Conservation (phyloP, 2,797 vertebrate genomes). For the Garrulus glandarius region DNA sequence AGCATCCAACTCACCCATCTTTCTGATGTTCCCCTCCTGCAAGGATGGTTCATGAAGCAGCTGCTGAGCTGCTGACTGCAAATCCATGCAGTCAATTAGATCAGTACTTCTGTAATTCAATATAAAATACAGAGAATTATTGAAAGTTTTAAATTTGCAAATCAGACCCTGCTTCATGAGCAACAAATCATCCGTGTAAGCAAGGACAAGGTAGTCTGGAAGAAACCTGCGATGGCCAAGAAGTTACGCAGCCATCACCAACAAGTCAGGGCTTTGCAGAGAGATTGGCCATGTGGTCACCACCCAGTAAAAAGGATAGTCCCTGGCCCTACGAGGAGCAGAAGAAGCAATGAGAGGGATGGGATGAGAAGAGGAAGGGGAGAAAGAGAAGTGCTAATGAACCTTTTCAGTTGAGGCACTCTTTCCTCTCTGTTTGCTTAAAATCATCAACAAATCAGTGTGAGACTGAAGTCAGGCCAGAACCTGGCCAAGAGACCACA, state of each 20-base stretch:
- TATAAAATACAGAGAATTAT: not conserved
- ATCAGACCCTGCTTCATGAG: not conserved
- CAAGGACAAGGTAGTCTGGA: not conserved
- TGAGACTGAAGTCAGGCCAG: not conserved
- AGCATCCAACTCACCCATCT: slow-evolving; percentile 20
- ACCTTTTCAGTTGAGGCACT: not conserved
- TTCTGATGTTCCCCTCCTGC: slow-evolving; percentile 9
- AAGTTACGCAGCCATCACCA: not conserved
- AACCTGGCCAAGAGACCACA: not conserved
- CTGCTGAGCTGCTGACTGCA: slow-evolving; percentile 15
- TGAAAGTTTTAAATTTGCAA: not conserved
- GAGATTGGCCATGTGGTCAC: not conserved
- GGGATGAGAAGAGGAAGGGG: not conserved
- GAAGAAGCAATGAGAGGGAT: not conserved
- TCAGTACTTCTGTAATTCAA: not conserved
- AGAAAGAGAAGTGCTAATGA: not conserved
- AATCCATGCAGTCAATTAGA: not conserved
- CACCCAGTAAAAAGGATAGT: not conserved
- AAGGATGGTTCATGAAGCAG: not conserved
- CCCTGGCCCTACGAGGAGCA: not conserved
- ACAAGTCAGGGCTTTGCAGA: not conserved
- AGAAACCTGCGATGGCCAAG: not conserved
- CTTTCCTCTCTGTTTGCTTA: not conserved
- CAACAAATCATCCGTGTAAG: not conserved
- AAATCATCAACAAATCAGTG: not conserved